Evolutionary conservation across 1,140 invertebrate species (phyloP), one percentile per base, ranked within the genome.

Genomic region (Lycorma delicatula): DNA sequence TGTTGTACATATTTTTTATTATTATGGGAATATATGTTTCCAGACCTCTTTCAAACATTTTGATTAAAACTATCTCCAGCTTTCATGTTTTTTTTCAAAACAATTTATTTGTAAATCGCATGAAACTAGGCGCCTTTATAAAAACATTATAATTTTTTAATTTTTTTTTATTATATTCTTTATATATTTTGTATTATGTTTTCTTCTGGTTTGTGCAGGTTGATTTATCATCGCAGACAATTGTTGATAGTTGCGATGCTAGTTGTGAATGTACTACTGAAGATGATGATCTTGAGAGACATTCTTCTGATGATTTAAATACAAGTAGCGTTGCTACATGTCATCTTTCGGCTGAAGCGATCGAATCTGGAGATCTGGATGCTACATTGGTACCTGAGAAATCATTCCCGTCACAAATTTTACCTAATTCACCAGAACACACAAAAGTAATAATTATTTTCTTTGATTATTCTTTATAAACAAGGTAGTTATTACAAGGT

Each of bases 231-330:
- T 36, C 22, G 6, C 47, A 62, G 64, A 66, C 72, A 38, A 61
- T 77, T 53, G 79, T 56, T 3, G 67, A 81, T 64, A 81, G 79
- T 68, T 93, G 91, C 70, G 91, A 95, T 69, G 91, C 91, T 0
- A 93, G 90, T 60, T 87, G 89, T 20, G 91, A 93, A 74, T 89
- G 90, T 58, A 93, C 89, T 26, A 88, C 84, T 16, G 79, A 78
- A 44, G 84, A 85, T 64, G 79, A 81, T 29, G 83, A 85, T 60
- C 76, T 73, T 31, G 74, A 77, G 22, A 87, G 85, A 0, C 77
- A 85, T 58, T 81, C 81, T 2, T 87, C 86, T 0, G 87, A 88
- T 63, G 87, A 88, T 57, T 72, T 82, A 23, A 78, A 81, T 59
- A 78, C 81, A 58, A 79, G 81, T 59, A 85, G 81, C 60, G 76